These are phyloP conservation scores for Entomobrya proxima DNA, from an alignment of 2,888 invertebrate species.

Conservation along the genomic window DNA sequence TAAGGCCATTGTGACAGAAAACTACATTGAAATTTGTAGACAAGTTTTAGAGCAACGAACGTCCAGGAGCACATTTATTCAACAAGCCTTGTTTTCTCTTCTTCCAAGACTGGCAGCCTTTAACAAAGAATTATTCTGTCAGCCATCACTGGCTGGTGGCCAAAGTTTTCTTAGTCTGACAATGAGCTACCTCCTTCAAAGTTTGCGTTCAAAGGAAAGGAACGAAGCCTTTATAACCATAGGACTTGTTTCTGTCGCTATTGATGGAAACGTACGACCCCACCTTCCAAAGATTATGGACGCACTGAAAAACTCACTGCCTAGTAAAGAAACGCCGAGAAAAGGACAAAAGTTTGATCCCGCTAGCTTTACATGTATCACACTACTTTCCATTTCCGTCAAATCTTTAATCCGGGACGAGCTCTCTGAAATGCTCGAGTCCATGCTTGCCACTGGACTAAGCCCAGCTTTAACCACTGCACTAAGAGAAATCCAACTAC, in stretches of 20 bases:
- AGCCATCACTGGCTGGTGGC: conserved; percentile 44
- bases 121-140: conserved; percentile 81
- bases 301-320: conserved; percentile 85
- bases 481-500: conserved; percentile 90
- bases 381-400: conserved; percentile 91
- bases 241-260: conserved; percentile 92
- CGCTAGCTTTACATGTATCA: conserved; percentile 94
- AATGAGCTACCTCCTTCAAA: conserved; percentile 86
- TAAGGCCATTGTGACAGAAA: conserved; percentile 87
- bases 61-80: conserved; percentile 87
- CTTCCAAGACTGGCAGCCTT: conserved; percentile 96
- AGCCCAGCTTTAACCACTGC: conserved; percentile 94
- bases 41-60: conserved; percentile 87
- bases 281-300: conserved; percentile 92
- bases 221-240: conserved; percentile 92
- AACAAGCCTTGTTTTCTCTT: conserved; percentile 90
- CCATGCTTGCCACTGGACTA: conserved; percentile 94
- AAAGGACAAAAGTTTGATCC: conserved; percentile 83
- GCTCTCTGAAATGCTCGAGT: conserved; percentile 89
- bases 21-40: conserved; percentile 87
- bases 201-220: conserved; percentile 87
- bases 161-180: conserved; percentile 83
- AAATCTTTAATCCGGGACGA: conserved; percentile 86
- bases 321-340: conserved; percentile 78
- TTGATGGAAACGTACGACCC: conserved; percentile 87